Percentiles rank a stretch among this genome's conserved stretches.
Evolutionary conservation across 2,797 vertebrate species (phyloP).

Genomic region (Sebastolobus altivelis): DNA sequence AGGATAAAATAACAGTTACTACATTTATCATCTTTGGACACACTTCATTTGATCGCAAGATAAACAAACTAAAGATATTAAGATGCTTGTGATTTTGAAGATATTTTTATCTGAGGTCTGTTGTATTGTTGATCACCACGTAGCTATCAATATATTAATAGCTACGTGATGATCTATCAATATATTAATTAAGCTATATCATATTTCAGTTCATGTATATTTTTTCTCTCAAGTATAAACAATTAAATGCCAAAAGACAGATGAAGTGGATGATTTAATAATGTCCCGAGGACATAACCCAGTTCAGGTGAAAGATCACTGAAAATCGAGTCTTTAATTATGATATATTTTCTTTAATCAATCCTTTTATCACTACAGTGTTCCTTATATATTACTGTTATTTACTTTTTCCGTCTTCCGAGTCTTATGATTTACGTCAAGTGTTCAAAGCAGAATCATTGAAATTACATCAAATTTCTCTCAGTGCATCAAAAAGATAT

Average conservation of each 20-base stretch:
- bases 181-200: neutral
- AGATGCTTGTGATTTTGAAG: neutral
- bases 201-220: neutral
- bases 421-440: neutral
- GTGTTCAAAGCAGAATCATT: slow-evolving; percentile 31
- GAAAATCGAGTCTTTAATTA: neutral
- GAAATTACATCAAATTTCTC: neutral
- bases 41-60: neutral
- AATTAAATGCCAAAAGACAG: neutral
- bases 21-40: neutral
- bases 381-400: neutral
- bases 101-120: neutral
- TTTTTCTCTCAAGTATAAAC: neutral
- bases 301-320: neutral
- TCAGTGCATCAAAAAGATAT: neutral
- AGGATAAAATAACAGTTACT: neutral
- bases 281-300: neutral
- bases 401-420: neutral
- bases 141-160: neutral
- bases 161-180: too few relatives aligned
- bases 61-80: neutral
- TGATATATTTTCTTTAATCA: neutral
- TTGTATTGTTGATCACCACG: neutral
- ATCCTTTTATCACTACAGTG: neutral
- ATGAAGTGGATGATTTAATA: neutral